Evolutionary conservation across 2,113 vertebrate genomes (phyloP).

Genomic region (Catharus fuscescens): DNA sequence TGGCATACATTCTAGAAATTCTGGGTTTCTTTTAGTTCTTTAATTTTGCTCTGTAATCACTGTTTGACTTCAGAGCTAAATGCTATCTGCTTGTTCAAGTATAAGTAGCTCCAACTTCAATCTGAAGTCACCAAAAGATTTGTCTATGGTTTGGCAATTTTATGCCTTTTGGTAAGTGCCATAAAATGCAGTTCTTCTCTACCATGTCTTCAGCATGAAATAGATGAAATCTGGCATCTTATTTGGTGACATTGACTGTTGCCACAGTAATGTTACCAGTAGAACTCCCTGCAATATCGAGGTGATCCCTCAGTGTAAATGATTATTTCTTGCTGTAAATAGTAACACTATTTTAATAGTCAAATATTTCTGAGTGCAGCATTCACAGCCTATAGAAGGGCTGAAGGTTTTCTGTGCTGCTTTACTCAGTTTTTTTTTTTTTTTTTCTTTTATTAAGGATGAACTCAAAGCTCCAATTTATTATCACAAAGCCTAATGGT

Average conservation of each 20-base stretch:
- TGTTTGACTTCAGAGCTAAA: neutral
- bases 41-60: conserved; percentile 38
- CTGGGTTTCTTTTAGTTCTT: conserved; percentile 3
- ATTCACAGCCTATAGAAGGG: neutral
- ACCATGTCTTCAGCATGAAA: conserved; percentile 17
- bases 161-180: neutral
- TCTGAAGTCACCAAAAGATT: neutral
- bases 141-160: neutral
- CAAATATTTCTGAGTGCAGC: neutral
- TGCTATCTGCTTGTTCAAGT: conserved; percentile 11
- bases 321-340: neutral
- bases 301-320: neutral
- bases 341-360: neutral
- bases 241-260: neutral
- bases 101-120: conserved; percentile 5
- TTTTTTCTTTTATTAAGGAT: neutral
- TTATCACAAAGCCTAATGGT: neutral
- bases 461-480: neutral
- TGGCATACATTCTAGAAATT: conserved; percentile 38
- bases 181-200: neutral
- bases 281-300: neutral
- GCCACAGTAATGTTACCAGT: neutral
- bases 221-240: conserved; percentile 2
- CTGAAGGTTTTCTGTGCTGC: neutral
- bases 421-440: neutral